Conservation (phyloP, 1,140 invertebrate genomes). For the Papilio xuthus region DNA sequence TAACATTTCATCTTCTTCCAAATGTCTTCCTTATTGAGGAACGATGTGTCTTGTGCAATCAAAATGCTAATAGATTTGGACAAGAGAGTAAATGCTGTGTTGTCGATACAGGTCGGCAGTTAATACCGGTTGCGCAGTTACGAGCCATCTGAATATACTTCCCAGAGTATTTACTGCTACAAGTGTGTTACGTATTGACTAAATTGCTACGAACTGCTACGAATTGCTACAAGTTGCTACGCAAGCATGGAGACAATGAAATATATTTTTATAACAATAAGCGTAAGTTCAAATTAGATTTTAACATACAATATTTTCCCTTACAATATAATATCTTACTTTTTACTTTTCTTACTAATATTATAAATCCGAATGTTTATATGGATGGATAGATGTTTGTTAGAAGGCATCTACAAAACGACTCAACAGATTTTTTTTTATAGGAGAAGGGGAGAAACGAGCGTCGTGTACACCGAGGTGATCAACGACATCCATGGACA, state of each 20-base stretch:
- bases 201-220: conserved; percentile 12
- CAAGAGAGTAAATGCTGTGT: conserved; percentile 1
- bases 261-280: not conserved
- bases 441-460: no score
- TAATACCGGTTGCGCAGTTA: conserved; percentile 14
- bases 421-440: no score
- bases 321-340: no score
- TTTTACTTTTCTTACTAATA: no score
- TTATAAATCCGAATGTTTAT: no score
- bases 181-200: conserved; percentile 8
- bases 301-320: no score
- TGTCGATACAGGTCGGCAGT: conserved; percentile 14
- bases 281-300: not conserved
- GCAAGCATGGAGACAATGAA: not conserved
- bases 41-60: not conserved
- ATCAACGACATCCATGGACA: no score
- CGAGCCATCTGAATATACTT: not conserved
- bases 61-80: conserved; percentile 16
- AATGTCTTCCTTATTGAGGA: not conserved
- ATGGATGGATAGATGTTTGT: no score
- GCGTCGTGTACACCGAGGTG: no score
- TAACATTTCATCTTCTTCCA: not conserved
- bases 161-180: not conserved
- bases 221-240: not conserved
- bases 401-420: no score